phyloP scores from a whole-genome alignment of 2,888 invertebrate genomes.

The Agrochola lota region DNA sequence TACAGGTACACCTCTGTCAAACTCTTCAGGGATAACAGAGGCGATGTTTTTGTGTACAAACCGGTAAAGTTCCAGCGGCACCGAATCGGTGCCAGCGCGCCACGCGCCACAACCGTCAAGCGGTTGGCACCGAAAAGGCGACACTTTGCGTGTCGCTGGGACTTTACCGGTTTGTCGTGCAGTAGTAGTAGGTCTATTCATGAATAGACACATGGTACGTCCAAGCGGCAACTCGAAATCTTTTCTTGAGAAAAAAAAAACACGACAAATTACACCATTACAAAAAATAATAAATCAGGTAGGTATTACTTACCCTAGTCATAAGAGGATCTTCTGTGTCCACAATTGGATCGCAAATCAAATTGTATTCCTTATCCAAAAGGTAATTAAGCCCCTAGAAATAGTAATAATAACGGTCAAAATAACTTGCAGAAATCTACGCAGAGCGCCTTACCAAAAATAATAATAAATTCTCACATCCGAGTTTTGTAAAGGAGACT shows the following conservation, averaged over 20 bases:
- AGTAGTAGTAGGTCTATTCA: neutral
- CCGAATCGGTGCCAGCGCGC: too few relatives aligned
- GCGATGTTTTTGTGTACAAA: neutral
- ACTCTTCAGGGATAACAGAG: neutral
- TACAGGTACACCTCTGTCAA: too few relatives aligned
- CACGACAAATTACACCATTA: neutral
- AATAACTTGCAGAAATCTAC: too few relatives aligned
- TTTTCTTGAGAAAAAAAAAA: neutral
- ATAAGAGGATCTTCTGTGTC: slow-evolving; percentile 20
- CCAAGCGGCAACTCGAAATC: neutral
- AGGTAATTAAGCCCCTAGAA: slow-evolving; percentile 59
- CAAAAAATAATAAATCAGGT: neutral
- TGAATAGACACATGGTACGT: neutral
- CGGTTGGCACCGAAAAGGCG: too few relatives aligned
- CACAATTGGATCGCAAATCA: slow-evolving; percentile 61
- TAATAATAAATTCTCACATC: neutral
- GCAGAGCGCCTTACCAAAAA: neutral
- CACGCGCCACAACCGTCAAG: too few relatives aligned
- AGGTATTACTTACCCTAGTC: slow-evolving; percentile 39
- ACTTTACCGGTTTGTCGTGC: neutral
- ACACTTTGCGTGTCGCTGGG: too few relatives aligned
- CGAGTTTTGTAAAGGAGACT: neutral
- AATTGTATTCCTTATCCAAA: slow-evolving; percentile 44
- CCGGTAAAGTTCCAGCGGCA: neutral
- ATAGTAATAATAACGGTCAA: neutral